These are phyloP conservation scores for Hyposoter dolosus DNA, from an alignment of 2,888 invertebrate genomes.

Conservation along the genomic window DNA sequence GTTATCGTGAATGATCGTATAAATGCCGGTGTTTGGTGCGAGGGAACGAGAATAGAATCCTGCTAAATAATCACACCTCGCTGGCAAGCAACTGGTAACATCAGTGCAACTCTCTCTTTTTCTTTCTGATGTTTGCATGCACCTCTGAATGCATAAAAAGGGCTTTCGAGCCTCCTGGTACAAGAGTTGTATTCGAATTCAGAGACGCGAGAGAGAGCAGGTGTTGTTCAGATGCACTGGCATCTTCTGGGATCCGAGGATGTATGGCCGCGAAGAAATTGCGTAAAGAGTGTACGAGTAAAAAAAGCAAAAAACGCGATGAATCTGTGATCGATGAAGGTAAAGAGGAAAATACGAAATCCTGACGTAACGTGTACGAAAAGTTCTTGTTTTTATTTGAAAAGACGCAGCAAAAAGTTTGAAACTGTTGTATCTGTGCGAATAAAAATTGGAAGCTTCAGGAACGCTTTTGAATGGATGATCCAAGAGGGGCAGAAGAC, in stretches of 20 bases:
- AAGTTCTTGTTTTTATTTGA: background rate
- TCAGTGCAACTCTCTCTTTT: conserved; percentile 40
- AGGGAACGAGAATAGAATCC: conserved; percentile 67
- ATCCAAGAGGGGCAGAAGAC: conserved; percentile 43
- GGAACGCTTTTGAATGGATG: conserved; percentile 5
- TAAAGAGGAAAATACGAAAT: background rate
- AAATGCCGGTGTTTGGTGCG: conserved; percentile 60
- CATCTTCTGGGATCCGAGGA: conserved; percentile 12
- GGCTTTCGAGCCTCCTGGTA: conserved; percentile 32
- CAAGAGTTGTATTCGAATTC: conserved; percentile 52
- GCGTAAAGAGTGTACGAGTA: conserved; percentile 17
- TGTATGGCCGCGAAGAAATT: conserved; percentile 16
- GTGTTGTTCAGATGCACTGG: conserved; percentile 48
- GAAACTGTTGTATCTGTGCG: conserved; percentile 13
- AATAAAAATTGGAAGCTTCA: conserved; percentile 38
- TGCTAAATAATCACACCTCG: conserved; percentile 64
- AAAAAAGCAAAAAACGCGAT: conserved; percentile 17
- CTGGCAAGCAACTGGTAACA: conserved; percentile 52
- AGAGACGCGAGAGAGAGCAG: conserved; percentile 57
- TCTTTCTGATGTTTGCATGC: conserved; percentile 23
- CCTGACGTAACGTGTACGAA: background rate
- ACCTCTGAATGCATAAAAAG: conserved; percentile 28
- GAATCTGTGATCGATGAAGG: background rate
- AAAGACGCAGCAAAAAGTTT: background rate
- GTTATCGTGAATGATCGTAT: conserved; percentile 66